These are phyloP conservation scores for Athalia cordata DNA, from an alignment of 2,888 invertebrate species.

Conservation along the genomic window DNA sequence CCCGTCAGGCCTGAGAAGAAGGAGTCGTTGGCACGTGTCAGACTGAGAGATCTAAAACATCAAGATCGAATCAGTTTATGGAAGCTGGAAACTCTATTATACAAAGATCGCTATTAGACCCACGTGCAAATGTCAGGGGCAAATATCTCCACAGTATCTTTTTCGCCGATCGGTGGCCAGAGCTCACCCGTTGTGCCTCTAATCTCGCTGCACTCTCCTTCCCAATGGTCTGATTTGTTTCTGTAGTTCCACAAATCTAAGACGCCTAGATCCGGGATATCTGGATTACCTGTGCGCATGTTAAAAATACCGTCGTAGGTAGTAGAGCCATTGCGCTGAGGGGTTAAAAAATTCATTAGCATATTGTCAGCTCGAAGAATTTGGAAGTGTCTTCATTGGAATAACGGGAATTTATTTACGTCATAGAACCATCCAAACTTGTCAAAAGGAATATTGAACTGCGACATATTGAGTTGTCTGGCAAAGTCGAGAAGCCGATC, in stretches of 20 bases:
- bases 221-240: constrained; percentile 76
- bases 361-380: background rate
- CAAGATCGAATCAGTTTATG: background rate
- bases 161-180: constrained; percentile 82
- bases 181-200: constrained; percentile 87
- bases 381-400: background rate
- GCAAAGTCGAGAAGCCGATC: constrained; percentile 81
- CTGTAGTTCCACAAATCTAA: constrained; percentile 83
- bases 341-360: constrained; percentile 51
- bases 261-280: constrained; percentile 81
- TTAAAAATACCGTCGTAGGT: constrained; percentile 86
- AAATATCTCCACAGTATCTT: constrained; percentile 80
- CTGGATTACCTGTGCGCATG: constrained; percentile 83
- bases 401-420: constrained; percentile 74
- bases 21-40: constrained; percentile 67
- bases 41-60: constrained; percentile 70
- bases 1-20: constrained; percentile 76
- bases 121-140: constrained; percentile 88
- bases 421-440: constrained; percentile 91
- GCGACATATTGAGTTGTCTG: constrained; percentile 74
- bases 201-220: constrained; percentile 80
- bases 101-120: constrained; percentile 63
- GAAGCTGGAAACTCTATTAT: background rate
- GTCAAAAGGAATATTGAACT: constrained; percentile 79
- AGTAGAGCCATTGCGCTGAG: constrained; percentile 83